phyloP scores from a whole-genome alignment of 1,140 invertebrate species.

The Ips nitidus region DNA sequence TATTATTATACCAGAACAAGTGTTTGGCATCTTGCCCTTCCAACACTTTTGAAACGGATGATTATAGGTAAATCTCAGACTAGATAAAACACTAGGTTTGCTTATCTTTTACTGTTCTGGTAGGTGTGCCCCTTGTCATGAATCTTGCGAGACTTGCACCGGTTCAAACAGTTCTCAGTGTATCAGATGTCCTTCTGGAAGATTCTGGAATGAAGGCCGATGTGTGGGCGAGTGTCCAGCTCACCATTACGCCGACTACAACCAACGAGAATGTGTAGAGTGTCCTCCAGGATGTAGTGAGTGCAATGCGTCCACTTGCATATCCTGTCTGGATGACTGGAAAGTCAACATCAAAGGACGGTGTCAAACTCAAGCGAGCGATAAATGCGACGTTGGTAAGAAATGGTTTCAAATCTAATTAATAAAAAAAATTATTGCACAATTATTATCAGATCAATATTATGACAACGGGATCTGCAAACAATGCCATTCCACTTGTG shows the following conservation, averaged over 20 bases:
- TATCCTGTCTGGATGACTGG: constrained; percentile 70
- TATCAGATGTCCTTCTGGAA: constrained; percentile 71
- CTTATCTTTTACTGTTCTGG: neutral
- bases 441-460: constrained; percentile 62
- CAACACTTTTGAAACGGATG: constrained; percentile 79
- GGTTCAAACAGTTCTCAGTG: constrained; percentile 76
- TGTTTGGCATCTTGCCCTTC: constrained; percentile 80
- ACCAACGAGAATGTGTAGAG: constrained; percentile 69
- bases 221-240: constrained; percentile 68
- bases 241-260: constrained; percentile 73
- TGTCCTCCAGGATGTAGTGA: constrained; percentile 73
- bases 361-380: constrained; percentile 66
- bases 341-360: constrained; percentile 69
- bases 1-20: constrained; percentile 76
- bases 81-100: neutral
- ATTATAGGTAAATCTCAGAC: constrained; percentile 62
- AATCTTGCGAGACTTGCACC: constrained; percentile 79
- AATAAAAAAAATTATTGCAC: neutral
- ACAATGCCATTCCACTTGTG: constrained; percentile 69
- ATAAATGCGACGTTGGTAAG: constrained; percentile 64
- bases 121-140: constrained; percentile 74
- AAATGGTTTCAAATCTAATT: constrained; percentile 29
- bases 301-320: constrained; percentile 68
- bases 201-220: constrained; percentile 66
- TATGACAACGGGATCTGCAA: constrained; percentile 68